Percentiles rank a stretch among this genome's conserved stretches.
Evolutionary conservation across 2,888 invertebrate species (phyloP).

Genomic region (Geotrupes spiniger): DNA sequence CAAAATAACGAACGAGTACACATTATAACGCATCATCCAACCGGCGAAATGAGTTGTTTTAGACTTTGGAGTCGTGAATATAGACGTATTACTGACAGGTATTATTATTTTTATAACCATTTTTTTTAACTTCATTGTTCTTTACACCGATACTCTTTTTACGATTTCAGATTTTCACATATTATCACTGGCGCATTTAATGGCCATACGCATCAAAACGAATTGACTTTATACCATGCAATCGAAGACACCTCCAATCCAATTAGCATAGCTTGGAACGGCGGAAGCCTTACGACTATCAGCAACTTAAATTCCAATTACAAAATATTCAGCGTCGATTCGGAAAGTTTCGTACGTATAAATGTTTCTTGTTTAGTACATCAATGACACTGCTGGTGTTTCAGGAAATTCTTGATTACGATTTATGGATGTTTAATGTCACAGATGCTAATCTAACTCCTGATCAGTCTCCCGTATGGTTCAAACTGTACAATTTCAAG

Average conservation of each 20-base stretch:
- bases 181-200: conserved; percentile 55
- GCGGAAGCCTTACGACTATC: conserved; percentile 81
- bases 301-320: conserved; percentile 63
- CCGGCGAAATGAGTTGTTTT: conserved; percentile 66
- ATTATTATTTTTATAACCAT: no score
- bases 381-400: neutral
- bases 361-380: neutral
- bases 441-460: conserved; percentile 65
- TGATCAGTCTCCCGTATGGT: conserved; percentile 63
- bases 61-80: conserved; percentile 71
- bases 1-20: conserved; percentile 70
- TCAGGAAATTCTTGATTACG: conserved; percentile 60
- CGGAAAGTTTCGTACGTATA: conserved; percentile 36
- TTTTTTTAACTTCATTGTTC: no score
- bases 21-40: conserved; percentile 78
- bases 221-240: conserved; percentile 68
- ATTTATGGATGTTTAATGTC: conserved; percentile 75
- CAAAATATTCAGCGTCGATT: conserved; percentile 38
- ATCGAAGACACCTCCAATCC: conserved; percentile 54
- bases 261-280: conserved; percentile 73
- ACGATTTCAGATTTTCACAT: conserved; percentile 8
- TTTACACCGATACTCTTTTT: no score
- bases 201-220: conserved; percentile 78
- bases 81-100: conserved; percentile 45
- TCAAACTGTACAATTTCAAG: conserved; percentile 68